phyloP scores from a whole-genome alignment of 2,888 invertebrate genomes.

The Aspidapion aeneum region DNA sequence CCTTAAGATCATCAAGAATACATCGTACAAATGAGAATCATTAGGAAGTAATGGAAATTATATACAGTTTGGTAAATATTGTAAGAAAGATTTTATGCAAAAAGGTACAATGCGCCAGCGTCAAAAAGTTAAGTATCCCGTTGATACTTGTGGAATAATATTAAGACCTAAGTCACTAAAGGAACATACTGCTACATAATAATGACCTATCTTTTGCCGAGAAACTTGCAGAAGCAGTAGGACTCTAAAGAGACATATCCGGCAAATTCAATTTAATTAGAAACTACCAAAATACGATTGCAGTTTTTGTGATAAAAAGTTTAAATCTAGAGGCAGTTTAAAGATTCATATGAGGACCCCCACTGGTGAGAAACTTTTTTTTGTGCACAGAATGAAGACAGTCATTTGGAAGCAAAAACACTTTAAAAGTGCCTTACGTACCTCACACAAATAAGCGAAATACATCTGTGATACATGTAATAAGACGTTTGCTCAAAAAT shows the following conservation, averaged over 20 bases:
- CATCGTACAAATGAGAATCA: no score
- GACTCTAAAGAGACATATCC: neutral
- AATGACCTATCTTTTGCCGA: neutral
- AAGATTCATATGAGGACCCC: neutral
- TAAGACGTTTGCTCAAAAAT: neutral
- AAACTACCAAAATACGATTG: neutral
- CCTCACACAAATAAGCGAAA: neutral
- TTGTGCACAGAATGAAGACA: neutral
- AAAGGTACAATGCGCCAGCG: neutral
- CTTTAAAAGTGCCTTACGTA: neutral
- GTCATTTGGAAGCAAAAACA: neutral
- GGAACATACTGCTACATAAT: neutral
- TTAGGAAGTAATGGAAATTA: neutral
- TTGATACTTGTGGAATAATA: no score
- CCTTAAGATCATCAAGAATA: no score
- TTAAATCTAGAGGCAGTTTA: neutral
- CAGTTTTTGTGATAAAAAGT: neutral
- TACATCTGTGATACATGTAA: neutral
- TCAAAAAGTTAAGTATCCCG: neutral
- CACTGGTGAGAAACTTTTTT: neutral
- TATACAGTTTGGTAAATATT: neutral
- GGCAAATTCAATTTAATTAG: neutral
- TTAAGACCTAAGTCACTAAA: neutral
- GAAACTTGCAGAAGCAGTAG: neutral
- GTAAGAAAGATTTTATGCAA: neutral